These are phyloP conservation scores for Siniperca chuatsi DNA, from an alignment of 2,113 vertebrate species.

Conservation along the genomic window DNA sequence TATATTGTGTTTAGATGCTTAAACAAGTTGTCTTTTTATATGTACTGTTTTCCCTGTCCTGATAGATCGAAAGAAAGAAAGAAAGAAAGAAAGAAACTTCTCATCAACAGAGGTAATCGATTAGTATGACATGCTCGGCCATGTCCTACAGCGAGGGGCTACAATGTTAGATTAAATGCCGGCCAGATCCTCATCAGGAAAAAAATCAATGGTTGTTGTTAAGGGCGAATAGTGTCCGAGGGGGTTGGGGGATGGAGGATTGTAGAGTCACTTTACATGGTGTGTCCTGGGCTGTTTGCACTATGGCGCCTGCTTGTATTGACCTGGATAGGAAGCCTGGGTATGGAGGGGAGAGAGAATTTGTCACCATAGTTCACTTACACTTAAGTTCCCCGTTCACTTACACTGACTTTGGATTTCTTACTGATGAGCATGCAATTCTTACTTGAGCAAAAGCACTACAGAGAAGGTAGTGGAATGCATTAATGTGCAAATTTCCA, in stretches of 20 bases:
- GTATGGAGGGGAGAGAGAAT: constrained; percentile 39
- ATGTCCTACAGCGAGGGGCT: constrained; percentile 92
- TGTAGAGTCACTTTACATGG: constrained; percentile 89
- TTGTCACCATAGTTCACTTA: constrained; percentile 40
- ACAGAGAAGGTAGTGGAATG: background rate
- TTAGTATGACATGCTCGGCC: constrained; percentile 92
- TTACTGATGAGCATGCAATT: background rate
- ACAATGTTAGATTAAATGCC: constrained; percentile 98
- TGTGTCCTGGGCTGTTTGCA: constrained; percentile 83
- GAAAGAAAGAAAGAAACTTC: constrained; percentile 29
- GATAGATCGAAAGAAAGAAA: background rate
- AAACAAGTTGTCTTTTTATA: background rate
- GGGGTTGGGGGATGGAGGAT: constrained; percentile 60
- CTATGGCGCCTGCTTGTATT: constrained; percentile 90
- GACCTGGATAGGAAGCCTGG: constrained; percentile 83
- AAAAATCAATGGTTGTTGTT: constrained; percentile 96
- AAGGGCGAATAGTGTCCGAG: constrained; percentile 85
- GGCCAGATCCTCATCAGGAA: constrained; percentile 92
- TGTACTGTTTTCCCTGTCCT: background rate
- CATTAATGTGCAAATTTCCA: background rate
- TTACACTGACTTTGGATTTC: constrained; percentile 21
- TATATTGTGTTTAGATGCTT: background rate
- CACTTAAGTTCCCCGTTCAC: background rate
- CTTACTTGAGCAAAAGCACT: background rate
- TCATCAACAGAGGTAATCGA: constrained; percentile 84